A percentile compares a stretch with the other conserved stretches of the same genome.
These are phyloP conservation scores for Drosophila sp. DNA, from an alignment of 1,140 invertebrate species.

Conservation along the genomic window DNA sequence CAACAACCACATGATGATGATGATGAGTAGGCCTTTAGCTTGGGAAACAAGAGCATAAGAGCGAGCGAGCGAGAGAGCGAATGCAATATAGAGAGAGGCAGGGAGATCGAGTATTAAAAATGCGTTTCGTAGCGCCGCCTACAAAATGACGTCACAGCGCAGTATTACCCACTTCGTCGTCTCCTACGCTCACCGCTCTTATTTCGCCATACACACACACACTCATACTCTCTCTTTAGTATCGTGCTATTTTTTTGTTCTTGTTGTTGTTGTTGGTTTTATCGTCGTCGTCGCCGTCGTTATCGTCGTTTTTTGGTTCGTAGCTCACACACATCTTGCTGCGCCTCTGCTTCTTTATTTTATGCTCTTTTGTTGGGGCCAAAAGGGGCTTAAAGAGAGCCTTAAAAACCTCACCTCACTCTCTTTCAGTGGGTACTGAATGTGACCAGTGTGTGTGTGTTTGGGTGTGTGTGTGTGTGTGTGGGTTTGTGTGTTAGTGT, in stretches of 20 bases:
- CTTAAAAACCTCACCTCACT: conserved; percentile 3
- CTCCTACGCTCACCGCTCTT: conserved; percentile 44
- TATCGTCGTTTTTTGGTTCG: conserved; percentile 9
- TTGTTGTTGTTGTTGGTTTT: conserved; percentile 43
- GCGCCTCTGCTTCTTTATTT: conserved; percentile 12
- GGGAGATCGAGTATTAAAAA: conserved; percentile 68
- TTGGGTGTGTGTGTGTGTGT: conserved; percentile 2
- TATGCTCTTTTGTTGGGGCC: conserved; percentile 13
- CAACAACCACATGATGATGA: conserved; percentile 22
- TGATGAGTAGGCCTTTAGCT: conserved; percentile 12
- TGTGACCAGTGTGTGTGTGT: not conserved
- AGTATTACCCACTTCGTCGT: conserved; percentile 60
- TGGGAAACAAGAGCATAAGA: conserved; percentile 1
- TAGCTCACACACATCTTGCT: conserved; percentile 7
- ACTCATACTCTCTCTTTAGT: conserved; percentile 12
- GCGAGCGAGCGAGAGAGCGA: conserved; percentile 5
- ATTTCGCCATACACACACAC: conserved; percentile 11
- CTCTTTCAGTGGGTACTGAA: not conserved
- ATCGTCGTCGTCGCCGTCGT: not conserved
- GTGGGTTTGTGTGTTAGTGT: conserved; percentile 29
- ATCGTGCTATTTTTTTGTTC: conserved; percentile 18
- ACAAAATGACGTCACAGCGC: conserved; percentile 64
- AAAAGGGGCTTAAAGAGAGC: conserved; percentile 16
- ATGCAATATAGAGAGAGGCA: conserved; percentile 9
- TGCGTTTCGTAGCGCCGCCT: conserved; percentile 75